Percentiles rank a stretch among this genome's conserved stretches.
These are phyloP conservation scores for Etheostoma cragini DNA, from an alignment of 2,113 vertebrate species.

Conservation along the genomic window DNA sequence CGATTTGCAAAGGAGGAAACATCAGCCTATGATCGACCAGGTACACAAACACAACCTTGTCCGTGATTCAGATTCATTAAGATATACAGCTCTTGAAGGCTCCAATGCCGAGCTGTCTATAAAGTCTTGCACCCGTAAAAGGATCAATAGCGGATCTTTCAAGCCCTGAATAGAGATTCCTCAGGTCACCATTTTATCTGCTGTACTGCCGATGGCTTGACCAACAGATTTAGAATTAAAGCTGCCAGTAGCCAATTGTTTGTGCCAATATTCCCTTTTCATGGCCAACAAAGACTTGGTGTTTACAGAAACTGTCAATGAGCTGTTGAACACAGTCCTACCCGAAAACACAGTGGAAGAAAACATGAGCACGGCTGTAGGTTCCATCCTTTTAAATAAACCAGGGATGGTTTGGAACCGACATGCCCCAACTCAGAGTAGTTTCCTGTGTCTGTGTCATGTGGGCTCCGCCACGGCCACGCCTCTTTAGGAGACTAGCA, in stretches of 20 bases:
- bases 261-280: constrained; percentile 12
- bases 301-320: constrained; percentile 32
- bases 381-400: background rate
- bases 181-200: constrained; percentile 29
- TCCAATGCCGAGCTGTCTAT: constrained; percentile 48
- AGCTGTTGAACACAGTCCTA: constrained; percentile 13
- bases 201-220: background rate
- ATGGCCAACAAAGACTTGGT: constrained; percentile 24
- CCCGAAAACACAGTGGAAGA: constrained; percentile 8
- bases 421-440: too few species aligned
- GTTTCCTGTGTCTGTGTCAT: too few species aligned
- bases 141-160: constrained; percentile 69
- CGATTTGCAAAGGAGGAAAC: constrained; percentile 46
- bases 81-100: constrained; percentile 45
- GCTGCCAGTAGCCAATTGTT: background rate
- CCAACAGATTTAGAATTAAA: constrained; percentile 13
- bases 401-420: too few species aligned
- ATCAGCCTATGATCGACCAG: constrained; percentile 14
- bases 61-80: constrained; percentile 63
- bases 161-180: constrained; percentile 37
- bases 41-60: constrained; percentile 35
- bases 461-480: too few species aligned
- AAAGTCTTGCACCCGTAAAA: constrained; percentile 48
- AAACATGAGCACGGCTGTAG: background rate
- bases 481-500: too few species aligned